Conservation (phyloP, 2,113 vertebrate species). For the Elachura formosa region DNA sequence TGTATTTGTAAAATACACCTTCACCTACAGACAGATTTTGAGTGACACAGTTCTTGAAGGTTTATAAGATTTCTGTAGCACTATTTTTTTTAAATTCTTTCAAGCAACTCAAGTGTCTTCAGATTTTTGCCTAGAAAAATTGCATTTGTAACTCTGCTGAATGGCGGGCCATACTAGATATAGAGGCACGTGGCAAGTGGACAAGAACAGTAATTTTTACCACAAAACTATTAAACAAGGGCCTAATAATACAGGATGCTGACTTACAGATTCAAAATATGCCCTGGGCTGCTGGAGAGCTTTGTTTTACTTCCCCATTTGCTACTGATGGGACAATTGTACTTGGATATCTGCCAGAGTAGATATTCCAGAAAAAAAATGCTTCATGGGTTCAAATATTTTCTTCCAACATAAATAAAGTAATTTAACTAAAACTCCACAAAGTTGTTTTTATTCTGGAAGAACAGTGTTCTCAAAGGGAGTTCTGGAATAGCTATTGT, state of each 20-base stretch:
- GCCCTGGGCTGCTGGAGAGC: neutral
- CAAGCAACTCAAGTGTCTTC: neutral
- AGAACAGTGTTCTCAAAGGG: neutral
- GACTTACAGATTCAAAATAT: neutral
- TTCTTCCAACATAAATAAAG: neutral
- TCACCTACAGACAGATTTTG: neutral
- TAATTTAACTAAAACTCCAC: neutral
- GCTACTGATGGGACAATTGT: neutral
- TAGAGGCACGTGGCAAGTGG: neutral
- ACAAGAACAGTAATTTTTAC: neutral
- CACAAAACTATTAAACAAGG: neutral
- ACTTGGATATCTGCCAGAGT: neutral
- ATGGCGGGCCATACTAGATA: neutral
- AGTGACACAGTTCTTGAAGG: neutral
- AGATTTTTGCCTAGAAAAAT: neutral
- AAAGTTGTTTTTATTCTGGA: neutral
- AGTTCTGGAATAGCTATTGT: neutral
- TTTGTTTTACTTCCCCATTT: neutral
- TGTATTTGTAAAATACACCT: neutral
- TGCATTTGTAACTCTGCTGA: neutral
- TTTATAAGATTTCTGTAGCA: neutral
- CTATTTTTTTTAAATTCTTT: neutral
- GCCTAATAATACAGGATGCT: neutral
- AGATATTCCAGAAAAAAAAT: neutral
- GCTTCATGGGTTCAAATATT: neutral